Percentiles rank a stretch among this genome's conserved stretches.
Conservation (phyloP, 2,113 vertebrate species). For the Sceloporus tristichus region DNA sequence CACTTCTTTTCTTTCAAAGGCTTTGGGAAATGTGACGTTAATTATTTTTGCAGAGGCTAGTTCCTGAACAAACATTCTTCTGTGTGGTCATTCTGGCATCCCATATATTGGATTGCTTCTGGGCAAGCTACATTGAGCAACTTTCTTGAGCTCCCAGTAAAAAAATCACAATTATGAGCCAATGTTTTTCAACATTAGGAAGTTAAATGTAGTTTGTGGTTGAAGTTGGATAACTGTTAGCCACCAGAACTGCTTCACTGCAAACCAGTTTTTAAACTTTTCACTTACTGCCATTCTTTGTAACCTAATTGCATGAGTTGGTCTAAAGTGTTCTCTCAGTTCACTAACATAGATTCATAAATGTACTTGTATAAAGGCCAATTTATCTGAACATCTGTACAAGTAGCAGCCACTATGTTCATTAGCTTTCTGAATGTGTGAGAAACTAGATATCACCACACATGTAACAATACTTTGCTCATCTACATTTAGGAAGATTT, state of each 20-base stretch:
- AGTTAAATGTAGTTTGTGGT: background rate
- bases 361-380: background rate
- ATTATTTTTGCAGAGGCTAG: background rate
- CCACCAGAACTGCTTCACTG: background rate
- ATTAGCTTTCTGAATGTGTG: background rate
- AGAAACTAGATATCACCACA: background rate
- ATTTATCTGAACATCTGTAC: background rate
- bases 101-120: background rate
- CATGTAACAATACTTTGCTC: background rate
- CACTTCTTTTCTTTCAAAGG: slow-evolving; percentile 25
- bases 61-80: background rate
- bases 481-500: background rate
- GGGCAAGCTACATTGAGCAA: background rate
- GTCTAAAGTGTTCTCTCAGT: background rate
- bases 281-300: background rate
- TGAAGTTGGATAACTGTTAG: background rate
- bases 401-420: background rate
- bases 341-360: background rate
- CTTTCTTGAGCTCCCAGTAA: background rate
- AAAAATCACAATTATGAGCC: background rate
- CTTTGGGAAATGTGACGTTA: slow-evolving; percentile 33
- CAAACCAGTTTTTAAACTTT: background rate
- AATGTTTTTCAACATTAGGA: background rate
- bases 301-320: background rate
- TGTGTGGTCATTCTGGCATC: background rate